phyloP scores from a whole-genome alignment of 2,888 invertebrate species.

The Melieria picta region DNA sequence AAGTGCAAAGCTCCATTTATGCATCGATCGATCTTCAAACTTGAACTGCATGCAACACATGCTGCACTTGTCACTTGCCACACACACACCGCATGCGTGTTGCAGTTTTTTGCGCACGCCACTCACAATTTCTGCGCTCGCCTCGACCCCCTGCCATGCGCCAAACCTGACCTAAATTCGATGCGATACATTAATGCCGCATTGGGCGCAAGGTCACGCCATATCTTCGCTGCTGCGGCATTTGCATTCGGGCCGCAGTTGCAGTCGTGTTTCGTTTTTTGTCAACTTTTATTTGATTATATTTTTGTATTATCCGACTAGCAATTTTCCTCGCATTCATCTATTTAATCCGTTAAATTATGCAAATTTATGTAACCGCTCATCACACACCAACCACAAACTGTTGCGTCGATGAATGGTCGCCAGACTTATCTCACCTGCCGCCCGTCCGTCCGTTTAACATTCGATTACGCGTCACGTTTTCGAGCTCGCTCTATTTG shows the following conservation, averaged over 20 bases:
- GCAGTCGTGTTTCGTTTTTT: too few relatives aligned
- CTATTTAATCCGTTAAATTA: neutral
- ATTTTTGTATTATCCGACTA: too few relatives aligned
- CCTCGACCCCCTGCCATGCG: neutral
- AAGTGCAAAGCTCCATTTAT: neutral
- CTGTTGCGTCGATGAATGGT: neutral
- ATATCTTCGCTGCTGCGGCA: neutral
- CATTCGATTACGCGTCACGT: neutral
- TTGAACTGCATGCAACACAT: too few relatives aligned
- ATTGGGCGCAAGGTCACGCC: neutral
- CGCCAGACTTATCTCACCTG: neutral
- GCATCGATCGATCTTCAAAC: neutral
- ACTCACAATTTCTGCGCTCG: constrained; percentile 18
- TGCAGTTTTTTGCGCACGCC: neutral
- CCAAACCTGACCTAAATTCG: constrained; percentile 32
- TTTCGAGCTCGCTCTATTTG: neutral
- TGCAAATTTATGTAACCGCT: neutral
- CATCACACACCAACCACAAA: neutral
- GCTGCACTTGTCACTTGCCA: neutral
- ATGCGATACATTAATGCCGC: constrained; percentile 22
- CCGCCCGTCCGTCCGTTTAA: neutral
- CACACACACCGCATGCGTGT: neutral
- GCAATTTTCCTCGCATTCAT: neutral
- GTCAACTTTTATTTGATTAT: too few relatives aligned
- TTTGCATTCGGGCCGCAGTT: neutral